A percentile compares a stretch with the other conserved stretches of the same genome.
These are phyloP conservation scores for Drosophila atripex DNA, from an alignment of 2,888 invertebrate genomes.

Conservation along the genomic window DNA sequence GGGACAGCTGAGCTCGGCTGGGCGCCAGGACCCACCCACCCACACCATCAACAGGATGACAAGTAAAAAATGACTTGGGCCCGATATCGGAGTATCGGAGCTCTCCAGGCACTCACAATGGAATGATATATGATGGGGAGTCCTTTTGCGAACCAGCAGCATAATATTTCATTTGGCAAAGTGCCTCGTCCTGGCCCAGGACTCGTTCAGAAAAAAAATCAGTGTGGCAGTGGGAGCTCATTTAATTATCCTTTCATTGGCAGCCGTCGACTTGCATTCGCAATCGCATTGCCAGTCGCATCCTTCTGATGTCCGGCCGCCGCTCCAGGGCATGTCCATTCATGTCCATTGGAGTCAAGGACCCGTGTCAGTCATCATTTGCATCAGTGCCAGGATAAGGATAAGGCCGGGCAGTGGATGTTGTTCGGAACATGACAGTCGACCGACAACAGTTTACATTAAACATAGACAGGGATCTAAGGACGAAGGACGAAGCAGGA, in stretches of 20 bases:
- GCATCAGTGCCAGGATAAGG: not conserved
- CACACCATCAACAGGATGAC: conserved; percentile 19
- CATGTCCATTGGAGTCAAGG: not conserved
- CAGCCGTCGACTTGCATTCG: conserved; percentile 36
- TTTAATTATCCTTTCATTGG: conserved; percentile 58
- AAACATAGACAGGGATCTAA: not conserved
- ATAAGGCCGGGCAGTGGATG: not conserved
- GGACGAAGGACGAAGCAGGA: not conserved
- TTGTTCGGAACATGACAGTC: not conserved
- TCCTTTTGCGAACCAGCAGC: not conserved
- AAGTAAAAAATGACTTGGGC: conserved; percentile 60
- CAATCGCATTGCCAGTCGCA: not conserved
- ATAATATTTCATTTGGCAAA: conserved; percentile 60
- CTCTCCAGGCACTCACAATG: conserved; percentile 41
- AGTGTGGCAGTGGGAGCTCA: conserved; percentile 2
- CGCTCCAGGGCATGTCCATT: too few species aligned
- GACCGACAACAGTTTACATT: not conserved
- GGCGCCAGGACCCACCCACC: not conserved
- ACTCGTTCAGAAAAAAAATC: too few species aligned
- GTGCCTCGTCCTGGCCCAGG: not conserved
- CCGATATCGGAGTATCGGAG: conserved; percentile 15
- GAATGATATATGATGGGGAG: conserved; percentile 48
- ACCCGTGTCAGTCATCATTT: not conserved
- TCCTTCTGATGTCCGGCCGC: too few species aligned
- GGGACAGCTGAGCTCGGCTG: not conserved